These are phyloP conservation scores for Xylota segnis DNA, from an alignment of 2,888 invertebrate genomes.

Conservation along the genomic window DNA sequence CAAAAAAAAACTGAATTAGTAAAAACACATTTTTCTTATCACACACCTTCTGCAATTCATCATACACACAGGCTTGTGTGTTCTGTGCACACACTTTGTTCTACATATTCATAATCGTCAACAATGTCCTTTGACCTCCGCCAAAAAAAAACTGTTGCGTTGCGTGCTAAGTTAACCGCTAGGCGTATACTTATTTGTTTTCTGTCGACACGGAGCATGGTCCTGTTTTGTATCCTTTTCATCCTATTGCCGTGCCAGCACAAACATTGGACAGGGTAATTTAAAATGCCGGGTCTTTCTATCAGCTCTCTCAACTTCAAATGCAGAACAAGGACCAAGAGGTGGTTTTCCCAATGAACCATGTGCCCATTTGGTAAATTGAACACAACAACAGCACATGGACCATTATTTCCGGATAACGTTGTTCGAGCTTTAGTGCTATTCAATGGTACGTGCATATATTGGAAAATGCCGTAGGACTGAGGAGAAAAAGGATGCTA, in stretches of 20 bases:
- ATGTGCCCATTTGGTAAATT: conserved; percentile 19
- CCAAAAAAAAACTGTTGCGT: not conserved
- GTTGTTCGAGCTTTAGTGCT: not conserved
- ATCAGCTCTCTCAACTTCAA: not conserved
- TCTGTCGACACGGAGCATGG: conserved; percentile 1
- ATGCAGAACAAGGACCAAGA: not conserved
- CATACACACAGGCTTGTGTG: not conserved
- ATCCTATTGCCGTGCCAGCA: not conserved
- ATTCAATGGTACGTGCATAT: not conserved
- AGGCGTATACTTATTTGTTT: conserved; percentile 5
- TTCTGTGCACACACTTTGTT: not conserved
- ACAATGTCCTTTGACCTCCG: not conserved
- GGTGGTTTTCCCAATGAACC: not conserved
- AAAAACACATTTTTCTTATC: conserved; percentile 19
- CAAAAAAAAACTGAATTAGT: not conserved
- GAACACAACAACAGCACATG: not conserved
- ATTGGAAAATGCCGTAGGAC: conserved; percentile 1
- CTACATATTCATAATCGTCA: conserved; percentile 4
- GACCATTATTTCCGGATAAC: not conserved
- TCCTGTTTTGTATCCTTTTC: not conserved
- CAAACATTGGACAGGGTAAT: not conserved
- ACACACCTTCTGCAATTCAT: not conserved
- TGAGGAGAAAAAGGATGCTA: conserved; percentile 4
- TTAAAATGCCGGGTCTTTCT: not conserved
- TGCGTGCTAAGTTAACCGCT: conserved; percentile 4